Evolutionary conservation across 2,113 vertebrate genomes (phyloP), one percentile per base, ranked within the genome.

Genomic region (Myrmophylax atrothorax): DNA sequence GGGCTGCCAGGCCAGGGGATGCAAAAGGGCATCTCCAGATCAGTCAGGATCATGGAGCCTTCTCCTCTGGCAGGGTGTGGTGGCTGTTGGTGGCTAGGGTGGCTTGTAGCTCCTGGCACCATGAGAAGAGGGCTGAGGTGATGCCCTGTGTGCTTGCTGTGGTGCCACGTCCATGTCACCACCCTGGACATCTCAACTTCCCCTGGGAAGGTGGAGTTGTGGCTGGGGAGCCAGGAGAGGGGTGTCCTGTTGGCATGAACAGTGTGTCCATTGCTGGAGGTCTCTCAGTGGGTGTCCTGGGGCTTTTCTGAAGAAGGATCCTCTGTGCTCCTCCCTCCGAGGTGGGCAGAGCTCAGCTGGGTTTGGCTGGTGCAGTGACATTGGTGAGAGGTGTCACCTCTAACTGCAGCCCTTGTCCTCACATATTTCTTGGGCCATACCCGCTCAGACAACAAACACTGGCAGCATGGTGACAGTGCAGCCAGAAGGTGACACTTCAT

Each of bases 401-500:
- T 23, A 11, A 19, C 29, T 3, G 2, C 62, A 82, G 70, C 59
- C 52, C 44, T 81, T 0, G 0, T 50, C 73, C 31, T 31, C 58
- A 50, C 2, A 0, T 70, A 35, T 44, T 47, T 53, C 40, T 3
- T 1, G 4, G 38, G 28, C 69, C 37, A 10, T 35, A 40, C 73
- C 63, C 9, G 0, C 59, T 11, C n/a, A 0, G 0, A 6, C 2
- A 2, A 6, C 64, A 44, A 46, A n/a, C n/a, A 1, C 37, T 53
- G 23, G 50, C 7, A n/a, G 75, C 18, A 0, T 0, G 38, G 19
- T 22, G 46, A n/a, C 44, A 73, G 42, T 10, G n/a, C 56, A 12
- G 47, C 25, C 8, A 7, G 42, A 60, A 62, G 60, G 19, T 4
- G 37, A 44, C 6, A 3, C 1, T 13, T 22, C 0, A 3, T 24